Evolutionary conservation across 2,797 vertebrate species (phyloP), one percentile per base, ranked within the genome.

Genomic region (Peromyscus attwateri): DNA sequence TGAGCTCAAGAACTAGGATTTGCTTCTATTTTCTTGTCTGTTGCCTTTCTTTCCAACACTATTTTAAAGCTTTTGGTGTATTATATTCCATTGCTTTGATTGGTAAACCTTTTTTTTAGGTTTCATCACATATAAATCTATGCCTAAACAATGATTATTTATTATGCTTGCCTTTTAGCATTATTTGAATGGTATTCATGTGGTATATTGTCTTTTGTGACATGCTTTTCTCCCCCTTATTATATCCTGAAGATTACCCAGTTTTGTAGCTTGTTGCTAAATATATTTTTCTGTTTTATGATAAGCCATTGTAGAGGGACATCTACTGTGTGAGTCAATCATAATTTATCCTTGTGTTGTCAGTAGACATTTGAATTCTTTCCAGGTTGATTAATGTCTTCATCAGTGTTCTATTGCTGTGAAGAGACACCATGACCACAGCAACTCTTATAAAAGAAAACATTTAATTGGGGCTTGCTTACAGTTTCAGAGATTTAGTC

Each of bases 211-310:
- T 81, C 49, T 79, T 27, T 94, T 57, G 40, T 93, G 81, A n/a
- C 6, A 87, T 92, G 23, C 16, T 77, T 93, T 19, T 19, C 55
- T 19, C 55, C 55, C 55, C 55, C 55, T 17, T 57, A 4, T 55
- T 55, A 57, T 19, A 13, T 57, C 71, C 79, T 91, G 73, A 70
- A 91, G 57, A 81, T 94, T 87, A 60, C 57, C 12, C 55, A 79
- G 1, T 83, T 62, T 90, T 40, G 31, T 75, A 89, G 55, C 40
- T 92, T 92, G 46, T 89, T 60, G 57, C 57, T 93, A 66, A 80
- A 75, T 95, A n/a, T 89, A 17, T 94, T 85, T 87, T 49, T 49
- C 37, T 89, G 70, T 43, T 70, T 88, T 92, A 60, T 66, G 37
- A 21, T 87, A 82, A 23, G 75, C 40, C 17, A 66, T n/a, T 85